These are phyloP conservation scores for Patiria pectinifera DNA, from an alignment of 53 echinoderm and acorn worm genomes.

Conservation along the genomic window DNA sequence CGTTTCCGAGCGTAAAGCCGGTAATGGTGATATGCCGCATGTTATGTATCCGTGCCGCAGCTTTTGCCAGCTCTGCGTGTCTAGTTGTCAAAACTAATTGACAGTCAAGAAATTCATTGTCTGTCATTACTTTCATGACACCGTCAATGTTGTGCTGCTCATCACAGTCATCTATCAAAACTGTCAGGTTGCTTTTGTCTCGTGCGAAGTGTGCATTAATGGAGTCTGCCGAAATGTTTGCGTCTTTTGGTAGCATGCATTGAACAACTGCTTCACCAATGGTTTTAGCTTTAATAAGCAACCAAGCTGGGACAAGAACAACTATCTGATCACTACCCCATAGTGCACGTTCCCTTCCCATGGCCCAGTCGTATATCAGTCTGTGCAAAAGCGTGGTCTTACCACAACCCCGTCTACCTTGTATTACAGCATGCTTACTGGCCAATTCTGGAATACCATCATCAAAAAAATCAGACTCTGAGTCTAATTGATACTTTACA, in stretches of 20 bases:
- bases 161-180: neutral
- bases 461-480: too few species aligned
- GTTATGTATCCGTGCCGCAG: neutral
- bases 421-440: too few species aligned
- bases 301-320: neutral
- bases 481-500: too few species aligned
- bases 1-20: conserved; percentile 9
- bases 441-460: too few species aligned
- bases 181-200: neutral
- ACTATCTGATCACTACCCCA: neutral
- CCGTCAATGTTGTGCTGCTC: neutral
- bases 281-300: neutral
- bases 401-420: conserved; percentile 9
- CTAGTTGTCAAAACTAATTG: conserved; percentile 9
- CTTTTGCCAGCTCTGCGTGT: neutral
- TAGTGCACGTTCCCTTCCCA: neutral
- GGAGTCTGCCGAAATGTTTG: neutral
- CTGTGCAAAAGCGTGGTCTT: conserved; percentile 38
- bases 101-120: neutral
- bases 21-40: conserved; percentile 31
- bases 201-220: neutral
- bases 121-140: neutral
- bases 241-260: neutral
- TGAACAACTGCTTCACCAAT: neutral
- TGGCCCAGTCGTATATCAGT: conserved; percentile 12